These are phyloP conservation scores for Sarcophaga peregrina DNA, from an alignment of 1,140 invertebrate genomes.

Conservation along the genomic window DNA sequence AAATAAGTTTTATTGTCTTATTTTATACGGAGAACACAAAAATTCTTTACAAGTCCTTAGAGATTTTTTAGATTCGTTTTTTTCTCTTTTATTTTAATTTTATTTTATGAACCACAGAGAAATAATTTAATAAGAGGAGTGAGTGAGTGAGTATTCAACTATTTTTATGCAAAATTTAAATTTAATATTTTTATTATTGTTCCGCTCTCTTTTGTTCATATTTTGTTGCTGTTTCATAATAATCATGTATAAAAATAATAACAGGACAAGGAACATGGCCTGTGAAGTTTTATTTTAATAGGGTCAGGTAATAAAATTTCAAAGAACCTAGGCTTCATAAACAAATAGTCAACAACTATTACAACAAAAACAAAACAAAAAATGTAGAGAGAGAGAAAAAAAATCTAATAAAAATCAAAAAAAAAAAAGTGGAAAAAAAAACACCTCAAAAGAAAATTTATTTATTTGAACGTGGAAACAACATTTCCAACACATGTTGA, in stretches of 20 bases:
- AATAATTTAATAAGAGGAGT: no score
- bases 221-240: no score
- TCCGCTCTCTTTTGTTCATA: background rate
- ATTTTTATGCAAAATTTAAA: slow-evolving; percentile 8
- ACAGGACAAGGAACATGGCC: background rate
- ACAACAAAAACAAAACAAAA: background rate
- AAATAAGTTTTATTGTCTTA: background rate
- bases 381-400: background rate
- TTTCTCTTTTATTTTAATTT: no score
- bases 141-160: no score
- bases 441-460: no score
- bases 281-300: slow-evolving; percentile 10
- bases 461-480: no score
- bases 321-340: background rate
- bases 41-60: background rate
- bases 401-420: background rate
- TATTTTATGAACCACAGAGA: background rate
- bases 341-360: background rate
- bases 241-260: no score
- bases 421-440: background rate
- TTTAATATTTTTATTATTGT: background rate
- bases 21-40: background rate
- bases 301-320: background rate
- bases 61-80: background rate
- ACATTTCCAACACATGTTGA: no score